These are phyloP conservation scores for Apamea monoglypha DNA, from an alignment of 2,888 invertebrate species.

Conservation along the genomic window DNA sequence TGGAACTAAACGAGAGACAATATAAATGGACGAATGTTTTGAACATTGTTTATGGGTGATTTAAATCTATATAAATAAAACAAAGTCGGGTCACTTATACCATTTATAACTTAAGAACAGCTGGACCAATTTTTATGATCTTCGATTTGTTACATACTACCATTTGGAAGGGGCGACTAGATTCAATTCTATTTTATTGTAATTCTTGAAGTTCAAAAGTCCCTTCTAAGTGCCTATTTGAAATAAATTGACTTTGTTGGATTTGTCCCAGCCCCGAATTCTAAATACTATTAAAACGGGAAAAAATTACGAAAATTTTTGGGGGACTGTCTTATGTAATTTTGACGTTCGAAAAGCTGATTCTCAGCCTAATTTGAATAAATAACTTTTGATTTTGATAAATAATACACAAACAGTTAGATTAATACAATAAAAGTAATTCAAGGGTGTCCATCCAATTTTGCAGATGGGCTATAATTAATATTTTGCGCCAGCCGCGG, in stretches of 20 bases:
- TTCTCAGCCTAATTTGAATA: too few relatives aligned
- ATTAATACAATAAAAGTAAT: too few relatives aligned
- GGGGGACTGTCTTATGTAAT: too few relatives aligned
- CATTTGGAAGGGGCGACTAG: neutral
- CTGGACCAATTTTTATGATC: neutral
- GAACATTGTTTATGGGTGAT: neutral
- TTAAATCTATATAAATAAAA: neutral
- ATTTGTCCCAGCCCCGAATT: too few relatives aligned
- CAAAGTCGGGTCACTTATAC: neutral
- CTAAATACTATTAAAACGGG: too few relatives aligned
- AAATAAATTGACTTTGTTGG: too few relatives aligned
- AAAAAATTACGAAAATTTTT: too few relatives aligned
- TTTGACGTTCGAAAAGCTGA: too few relatives aligned
- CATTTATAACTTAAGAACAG: neutral
- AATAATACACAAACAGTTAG: too few relatives aligned
- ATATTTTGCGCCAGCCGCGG: neutral
- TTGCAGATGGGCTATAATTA: neutral
- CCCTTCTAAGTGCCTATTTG: too few relatives aligned
- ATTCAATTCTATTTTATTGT: neutral
- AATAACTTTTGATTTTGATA: too few relatives aligned
- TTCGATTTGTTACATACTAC: neutral
- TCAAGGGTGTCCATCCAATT: neutral
- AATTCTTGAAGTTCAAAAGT: neutral
- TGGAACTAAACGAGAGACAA: neutral
- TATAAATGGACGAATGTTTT: conserved; percentile 1